A percentile compares a stretch with the other conserved stretches of the same genome.
Evolutionary conservation across 2,113 vertebrate species (phyloP).

Genomic region (Clinocottus analis): DNA sequence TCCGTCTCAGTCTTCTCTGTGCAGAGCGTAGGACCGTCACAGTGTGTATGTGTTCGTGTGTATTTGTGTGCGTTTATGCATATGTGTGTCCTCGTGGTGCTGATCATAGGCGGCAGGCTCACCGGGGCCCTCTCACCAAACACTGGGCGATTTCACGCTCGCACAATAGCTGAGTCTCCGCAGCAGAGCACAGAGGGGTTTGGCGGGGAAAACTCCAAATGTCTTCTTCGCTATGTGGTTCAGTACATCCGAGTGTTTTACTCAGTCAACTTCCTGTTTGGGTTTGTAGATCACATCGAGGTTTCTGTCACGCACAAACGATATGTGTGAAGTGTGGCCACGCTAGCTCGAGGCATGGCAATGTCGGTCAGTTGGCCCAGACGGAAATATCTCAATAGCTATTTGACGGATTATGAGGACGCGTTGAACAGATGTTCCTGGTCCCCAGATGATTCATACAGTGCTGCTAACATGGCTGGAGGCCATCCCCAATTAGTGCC

Average conservation of each 20-base stretch:
- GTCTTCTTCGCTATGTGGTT: conserved; percentile 21
- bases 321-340: background rate
- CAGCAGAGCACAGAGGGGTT: conserved; percentile 19
- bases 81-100: conserved; percentile 42
- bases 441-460: background rate
- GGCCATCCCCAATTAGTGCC: background rate
- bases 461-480: background rate
- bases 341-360: background rate
- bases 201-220: conserved; percentile 15
- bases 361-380: background rate
- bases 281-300: background rate
- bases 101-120: conserved; percentile 65
- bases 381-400: background rate
- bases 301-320: background rate
- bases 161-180: conserved; percentile 45
- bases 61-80: conserved; percentile 25
- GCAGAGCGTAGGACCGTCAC: conserved; percentile 13
- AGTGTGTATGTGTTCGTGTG: conserved; percentile 27
- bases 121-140: conserved; percentile 62
- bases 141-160: conserved; percentile 71
- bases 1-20: conserved; percentile 1
- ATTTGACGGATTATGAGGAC: background rate
- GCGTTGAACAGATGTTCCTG: background rate
- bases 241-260: conserved; percentile 2
- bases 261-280: background rate